Percentiles rank a stretch among this genome's conserved stretches.
Evolutionary conservation across 30 jellyfish, hydroid and myxozoan species (phyloP).

Genomic region (Hydractinia symbiolongicarpus): DNA sequence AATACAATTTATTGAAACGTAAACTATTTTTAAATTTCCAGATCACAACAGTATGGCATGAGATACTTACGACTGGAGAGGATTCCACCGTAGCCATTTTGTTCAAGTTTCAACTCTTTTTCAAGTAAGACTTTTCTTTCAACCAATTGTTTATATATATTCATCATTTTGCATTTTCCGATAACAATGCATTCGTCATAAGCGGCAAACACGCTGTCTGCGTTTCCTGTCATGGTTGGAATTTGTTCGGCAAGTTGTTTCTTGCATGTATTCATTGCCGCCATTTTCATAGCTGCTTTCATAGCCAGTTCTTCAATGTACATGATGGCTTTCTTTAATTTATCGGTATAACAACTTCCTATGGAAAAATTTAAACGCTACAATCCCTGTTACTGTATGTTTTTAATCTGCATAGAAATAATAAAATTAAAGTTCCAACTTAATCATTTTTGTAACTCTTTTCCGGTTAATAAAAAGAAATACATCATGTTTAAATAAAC

Average conservation of each 20-base stretch:
- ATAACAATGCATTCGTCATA: not conserved
- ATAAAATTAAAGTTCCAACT: too few relatives aligned
- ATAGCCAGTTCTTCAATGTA: not conserved
- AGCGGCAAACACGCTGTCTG: not conserved
- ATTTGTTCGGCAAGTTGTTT: not conserved
- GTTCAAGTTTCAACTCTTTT: not conserved
- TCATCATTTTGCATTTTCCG: not conserved
- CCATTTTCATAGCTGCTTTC: not conserved
- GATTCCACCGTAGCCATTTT: not conserved
- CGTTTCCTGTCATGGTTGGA: not conserved
- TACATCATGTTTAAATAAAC: too few relatives aligned
- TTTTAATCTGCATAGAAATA: too few relatives aligned
- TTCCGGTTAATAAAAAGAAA: too few relatives aligned
- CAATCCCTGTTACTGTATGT: too few relatives aligned
- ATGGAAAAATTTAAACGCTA: not conserved
- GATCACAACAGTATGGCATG: too few relatives aligned
- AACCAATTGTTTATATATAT: not conserved
- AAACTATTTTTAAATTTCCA: too few relatives aligned
- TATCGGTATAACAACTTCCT: not conserved
- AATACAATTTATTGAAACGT: too few relatives aligned
- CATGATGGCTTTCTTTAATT: slow-evolving; percentile 12
- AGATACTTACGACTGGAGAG: not conserved
- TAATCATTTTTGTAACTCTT: too few relatives aligned
- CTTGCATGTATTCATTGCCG: not conserved
- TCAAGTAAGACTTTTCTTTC: not conserved